phyloP scores from a whole-genome alignment of 2,888 invertebrate genomes.

The Melinaea menophilus region DNA sequence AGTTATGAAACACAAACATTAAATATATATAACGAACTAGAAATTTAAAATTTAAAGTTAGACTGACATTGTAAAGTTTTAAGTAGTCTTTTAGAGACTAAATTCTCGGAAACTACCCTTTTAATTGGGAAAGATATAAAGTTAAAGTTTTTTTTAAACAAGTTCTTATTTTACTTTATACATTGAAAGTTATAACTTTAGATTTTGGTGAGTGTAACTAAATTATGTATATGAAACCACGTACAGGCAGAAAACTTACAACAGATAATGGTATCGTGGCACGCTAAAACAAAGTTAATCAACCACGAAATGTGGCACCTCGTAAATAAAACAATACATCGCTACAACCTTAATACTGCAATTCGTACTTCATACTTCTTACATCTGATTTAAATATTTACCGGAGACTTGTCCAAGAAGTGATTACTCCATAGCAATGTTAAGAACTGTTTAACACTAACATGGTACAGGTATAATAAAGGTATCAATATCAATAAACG shows the following conservation, averaged over 20 bases:
- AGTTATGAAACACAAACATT: no score
- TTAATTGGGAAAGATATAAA: no score
- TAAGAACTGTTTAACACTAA: not conserved
- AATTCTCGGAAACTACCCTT: no score
- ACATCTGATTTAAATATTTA: not conserved
- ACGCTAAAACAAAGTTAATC: slow-evolving; percentile 28
- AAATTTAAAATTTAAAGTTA: no score
- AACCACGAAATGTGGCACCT: slow-evolving; percentile 26
- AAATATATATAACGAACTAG: no score
- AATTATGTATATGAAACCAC: not conserved
- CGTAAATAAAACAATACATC: slow-evolving; percentile 16
- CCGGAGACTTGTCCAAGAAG: not conserved
- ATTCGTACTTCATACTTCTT: not conserved
- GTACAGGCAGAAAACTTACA: slow-evolving; percentile 12
- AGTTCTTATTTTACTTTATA: no score
- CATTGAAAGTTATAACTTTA: not conserved
- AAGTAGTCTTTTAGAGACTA: no score
- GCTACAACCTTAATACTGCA: not conserved
- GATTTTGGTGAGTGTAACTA: not conserved
- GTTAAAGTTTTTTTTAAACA: no score
- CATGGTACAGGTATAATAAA: not conserved
- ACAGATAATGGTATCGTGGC: slow-evolving; percentile 20
- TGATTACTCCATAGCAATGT: not conserved
- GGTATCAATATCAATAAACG: slow-evolving; percentile 16
- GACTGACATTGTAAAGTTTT: no score